A percentile compares a stretch with the other conserved stretches of the same genome.
Evolutionary conservation across 2,113 vertebrate genomes (phyloP).

Genomic region (Heteronetta atricapilla): DNA sequence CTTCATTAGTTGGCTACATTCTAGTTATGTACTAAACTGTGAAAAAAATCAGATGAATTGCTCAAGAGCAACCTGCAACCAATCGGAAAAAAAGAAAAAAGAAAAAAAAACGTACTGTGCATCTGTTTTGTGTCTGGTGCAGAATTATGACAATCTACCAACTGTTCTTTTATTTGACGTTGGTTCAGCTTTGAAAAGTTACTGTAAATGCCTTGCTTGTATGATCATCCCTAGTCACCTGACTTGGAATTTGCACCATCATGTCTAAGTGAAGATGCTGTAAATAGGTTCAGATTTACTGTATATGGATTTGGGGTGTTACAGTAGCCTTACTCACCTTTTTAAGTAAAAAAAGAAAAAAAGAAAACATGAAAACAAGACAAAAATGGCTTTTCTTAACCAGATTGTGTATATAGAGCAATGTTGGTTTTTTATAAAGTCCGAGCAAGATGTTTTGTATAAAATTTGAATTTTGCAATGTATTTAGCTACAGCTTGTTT

Average conservation of each 20-base stretch:
- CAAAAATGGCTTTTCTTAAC: constrained; percentile 94
- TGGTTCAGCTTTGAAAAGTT: constrained; percentile 82
- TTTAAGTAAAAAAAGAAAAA: constrained; percentile 84
- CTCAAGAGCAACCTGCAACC: constrained; percentile 82
- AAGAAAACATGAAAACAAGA: constrained; percentile 80
- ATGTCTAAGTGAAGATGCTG: constrained; percentile 94
- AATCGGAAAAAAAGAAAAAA: constrained; percentile 59
- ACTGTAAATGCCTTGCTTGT: constrained; percentile 99
- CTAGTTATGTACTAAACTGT: constrained; percentile 88
- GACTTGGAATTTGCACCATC: constrained; percentile 96
- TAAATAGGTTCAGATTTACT: constrained; percentile 98
- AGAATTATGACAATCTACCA: constrained; percentile 98
- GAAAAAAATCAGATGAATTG: constrained; percentile 80
- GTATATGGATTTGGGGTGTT: constrained; percentile 97
- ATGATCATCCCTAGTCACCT: constrained; percentile 88
- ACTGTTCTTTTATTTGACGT: constrained; percentile 91
- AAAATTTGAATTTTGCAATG: constrained; percentile 99
- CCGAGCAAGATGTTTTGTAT: constrained; percentile 99
- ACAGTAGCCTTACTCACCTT: constrained; percentile 99
- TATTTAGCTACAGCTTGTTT: constrained; percentile 99
- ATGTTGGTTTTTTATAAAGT: constrained; percentile 96
- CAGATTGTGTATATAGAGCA: constrained; percentile 90
- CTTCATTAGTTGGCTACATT: constrained; percentile 76
- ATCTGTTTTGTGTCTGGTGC: constrained; percentile 91
- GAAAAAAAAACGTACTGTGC: constrained; percentile 72